Base-by-base conservation (phyloP, 2,113 vertebrate species). In the Chaenogobius annularis region DNA sequence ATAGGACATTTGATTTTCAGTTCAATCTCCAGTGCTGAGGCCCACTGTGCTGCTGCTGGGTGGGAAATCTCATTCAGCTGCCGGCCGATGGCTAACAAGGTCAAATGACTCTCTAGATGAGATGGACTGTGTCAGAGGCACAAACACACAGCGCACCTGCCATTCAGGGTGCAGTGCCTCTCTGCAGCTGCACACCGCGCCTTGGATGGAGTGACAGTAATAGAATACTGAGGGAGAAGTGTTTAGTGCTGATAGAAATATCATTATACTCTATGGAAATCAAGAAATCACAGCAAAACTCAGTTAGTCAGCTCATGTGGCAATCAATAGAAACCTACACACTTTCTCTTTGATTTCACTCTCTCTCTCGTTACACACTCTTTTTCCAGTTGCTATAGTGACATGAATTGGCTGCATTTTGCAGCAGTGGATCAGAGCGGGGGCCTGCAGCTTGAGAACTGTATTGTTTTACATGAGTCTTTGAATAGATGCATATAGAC, bases 341-440 rank as follows among this genome's bases (percentile, higher is more conserved):
- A 43, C 69, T 78, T 71, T 66, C 43, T 55, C 62, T 47, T 56
- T 44, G 35, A 19, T 44, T 52, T 69, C 23, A 14, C 70, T 78
- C 62, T 50, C 66, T 79, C 50, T 55, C 77, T 31, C 26, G 26
- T 83, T 74, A 73, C 73, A 54, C 67, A 68, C 46, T 67, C 26
- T 78, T 83, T 70, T 71, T 79, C 46, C 17, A 69, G 93, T 93
- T 93, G 90, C 89, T 83, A 93, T 93, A 81, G 93, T 81, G 81
- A 94, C 31, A 46, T 80, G 84, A 91, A 91, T 90, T 88, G 84
- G 85, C 78, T 86, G 82, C 73, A 77, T 84, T 89, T 73, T 90
- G 85, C 88, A 78, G 83, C 59, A 78, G 10, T 80, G 77, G 69
- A 83, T 72, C 68, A 70, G 68, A 79, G 78, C 5, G 63, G 76